Conservation (phyloP, 2,113 vertebrate species). For the Bubo blakistoni region DNA sequence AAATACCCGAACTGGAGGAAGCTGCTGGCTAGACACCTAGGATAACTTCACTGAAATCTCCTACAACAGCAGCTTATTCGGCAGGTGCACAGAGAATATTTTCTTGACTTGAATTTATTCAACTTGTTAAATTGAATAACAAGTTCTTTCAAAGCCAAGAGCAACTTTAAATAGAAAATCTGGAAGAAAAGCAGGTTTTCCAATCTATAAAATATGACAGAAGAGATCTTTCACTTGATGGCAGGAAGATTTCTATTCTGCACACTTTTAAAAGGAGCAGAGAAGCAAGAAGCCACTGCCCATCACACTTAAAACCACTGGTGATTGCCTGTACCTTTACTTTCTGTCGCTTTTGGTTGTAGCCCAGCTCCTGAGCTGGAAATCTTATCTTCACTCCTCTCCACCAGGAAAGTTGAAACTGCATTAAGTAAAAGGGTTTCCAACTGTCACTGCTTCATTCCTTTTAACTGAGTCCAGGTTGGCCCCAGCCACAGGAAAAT, state of each 20-base stretch:
- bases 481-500: background rate
- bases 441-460: background rate
- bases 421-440: background rate
- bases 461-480: background rate
- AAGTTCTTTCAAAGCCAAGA: background rate
- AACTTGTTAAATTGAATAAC: background rate
- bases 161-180: background rate
- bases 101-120: background rate
- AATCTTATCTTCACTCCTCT: background rate
- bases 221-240: background rate
- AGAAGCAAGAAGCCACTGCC: background rate
- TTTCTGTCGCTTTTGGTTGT: background rate
- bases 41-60: background rate
- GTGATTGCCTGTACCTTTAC: background rate
- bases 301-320: background rate
- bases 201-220: background rate
- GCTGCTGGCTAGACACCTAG: background rate
- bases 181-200: background rate
- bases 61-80: background rate
- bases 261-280: background rate
- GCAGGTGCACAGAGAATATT: background rate
- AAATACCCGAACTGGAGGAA: background rate
- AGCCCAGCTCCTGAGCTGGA: background rate
- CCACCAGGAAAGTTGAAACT: background rate
- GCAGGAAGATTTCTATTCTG: background rate